Percentiles rank a stretch among this genome's conserved stretches.
phyloP scores from a whole-genome alignment of 2,888 invertebrate genomes.

The Melanargia galathea region DNA sequence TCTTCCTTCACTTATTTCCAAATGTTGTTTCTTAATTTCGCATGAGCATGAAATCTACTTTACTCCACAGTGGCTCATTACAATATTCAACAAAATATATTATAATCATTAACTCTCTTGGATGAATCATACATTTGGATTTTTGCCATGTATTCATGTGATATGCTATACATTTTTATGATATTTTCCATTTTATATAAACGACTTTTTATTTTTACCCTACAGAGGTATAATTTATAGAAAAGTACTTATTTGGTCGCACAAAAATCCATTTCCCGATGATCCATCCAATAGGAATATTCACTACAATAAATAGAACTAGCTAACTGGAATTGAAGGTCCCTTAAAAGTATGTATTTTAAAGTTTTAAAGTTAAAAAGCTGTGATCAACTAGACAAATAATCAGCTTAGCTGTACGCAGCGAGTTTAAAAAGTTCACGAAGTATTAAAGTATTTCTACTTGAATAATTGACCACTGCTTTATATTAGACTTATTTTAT shows the following conservation, averaged over 20 bases:
- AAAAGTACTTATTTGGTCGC: conserved; percentile 80
- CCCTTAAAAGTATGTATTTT: conserved; percentile 81
- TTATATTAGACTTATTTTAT: conserved; percentile 76
- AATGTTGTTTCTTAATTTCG: conserved; percentile 72
- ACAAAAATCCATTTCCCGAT: conserved; percentile 63
- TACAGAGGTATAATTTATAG: conserved; percentile 71
- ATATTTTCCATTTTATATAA: conserved; percentile 73
- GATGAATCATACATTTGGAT: conserved; percentile 64
- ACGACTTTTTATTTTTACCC: conserved; percentile 68
- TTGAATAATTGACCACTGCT: conserved; percentile 75
- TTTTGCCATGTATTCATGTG: conserved; percentile 65
- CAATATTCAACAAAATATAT: conserved; percentile 75
- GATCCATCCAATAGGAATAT: conserved; percentile 73
- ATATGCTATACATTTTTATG: conserved; percentile 78
- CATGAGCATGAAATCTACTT: conserved; percentile 73
- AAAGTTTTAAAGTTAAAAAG: conserved; percentile 67
- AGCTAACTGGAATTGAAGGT: conserved; percentile 82
- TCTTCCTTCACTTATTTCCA: conserved; percentile 81
- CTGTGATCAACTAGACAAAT: conserved; percentile 73
- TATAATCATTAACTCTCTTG: conserved; percentile 70
- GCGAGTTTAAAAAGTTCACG: conserved; percentile 26
- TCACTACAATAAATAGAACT: conserved; percentile 80
- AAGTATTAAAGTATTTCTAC: conserved; percentile 14
- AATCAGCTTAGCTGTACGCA: conserved; percentile 28
- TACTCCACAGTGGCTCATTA: conserved; percentile 72